Evolutionary conservation across 2,113 vertebrate species (phyloP).

Genomic region (Mesocricetus auratus): DNA sequence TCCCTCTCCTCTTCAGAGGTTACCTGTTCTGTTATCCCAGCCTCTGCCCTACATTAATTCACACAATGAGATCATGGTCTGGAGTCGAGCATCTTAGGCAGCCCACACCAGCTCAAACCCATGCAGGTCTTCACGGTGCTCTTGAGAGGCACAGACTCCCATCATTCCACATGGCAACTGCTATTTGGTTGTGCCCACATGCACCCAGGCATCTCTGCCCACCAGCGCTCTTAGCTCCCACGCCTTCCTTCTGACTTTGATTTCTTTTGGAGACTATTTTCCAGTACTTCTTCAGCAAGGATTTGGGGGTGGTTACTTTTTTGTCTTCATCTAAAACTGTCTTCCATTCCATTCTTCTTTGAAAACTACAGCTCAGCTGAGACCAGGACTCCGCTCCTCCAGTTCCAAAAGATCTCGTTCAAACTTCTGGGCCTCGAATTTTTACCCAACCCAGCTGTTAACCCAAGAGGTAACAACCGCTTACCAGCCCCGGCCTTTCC

Average conservation of each 20-base stretch:
- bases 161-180: not conserved
- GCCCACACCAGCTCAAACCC: not conserved
- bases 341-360: not conserved
- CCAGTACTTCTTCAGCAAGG: conserved; percentile 12
- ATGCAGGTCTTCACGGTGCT: rapidly evolving
- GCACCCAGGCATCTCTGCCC: not conserved
- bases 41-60: not conserved
- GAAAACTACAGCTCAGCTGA: not conserved
- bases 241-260: conserved; percentile 32
- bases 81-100: not conserved
- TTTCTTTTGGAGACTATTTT: not conserved
- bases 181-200: not conserved
- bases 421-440: no score
- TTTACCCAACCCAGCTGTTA: no score
- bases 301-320: conserved; percentile 30
- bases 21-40: not conserved
- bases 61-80: not conserved
- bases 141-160: not conserved
- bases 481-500: not conserved
- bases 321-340: conserved; percentile 33
- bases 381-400: not conserved
- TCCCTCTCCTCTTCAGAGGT: not conserved
- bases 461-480: not conserved
- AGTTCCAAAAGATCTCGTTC: not conserved
- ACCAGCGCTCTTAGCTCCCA: conserved; percentile 1